These are phyloP conservation scores for Conops quadrifasciatus DNA, from an alignment of 2,888 invertebrate species.

Conservation along the genomic window DNA sequence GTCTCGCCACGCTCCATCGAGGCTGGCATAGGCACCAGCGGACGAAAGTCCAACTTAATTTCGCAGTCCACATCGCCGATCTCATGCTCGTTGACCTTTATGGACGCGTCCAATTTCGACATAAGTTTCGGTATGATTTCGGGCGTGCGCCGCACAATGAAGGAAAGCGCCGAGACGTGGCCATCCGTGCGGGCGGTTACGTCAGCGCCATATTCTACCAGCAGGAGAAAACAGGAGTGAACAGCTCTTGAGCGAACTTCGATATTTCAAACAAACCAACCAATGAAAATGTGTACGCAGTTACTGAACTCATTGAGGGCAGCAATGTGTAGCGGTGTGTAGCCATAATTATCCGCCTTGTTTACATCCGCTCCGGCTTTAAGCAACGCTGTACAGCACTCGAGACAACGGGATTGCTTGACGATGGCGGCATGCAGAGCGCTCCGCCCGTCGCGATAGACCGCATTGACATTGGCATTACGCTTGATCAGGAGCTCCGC, in stretches of 20 bases:
- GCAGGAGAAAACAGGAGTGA: neutral
- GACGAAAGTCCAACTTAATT: constrained; percentile 73
- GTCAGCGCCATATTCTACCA: constrained; percentile 78
- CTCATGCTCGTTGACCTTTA: constrained; percentile 83
- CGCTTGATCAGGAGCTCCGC: constrained; percentile 75
- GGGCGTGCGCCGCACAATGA: constrained; percentile 85
- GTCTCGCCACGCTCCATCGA: constrained; percentile 73
- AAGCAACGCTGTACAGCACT: constrained; percentile 74
- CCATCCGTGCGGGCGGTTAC: constrained; percentile 83
- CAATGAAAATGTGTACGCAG: constrained; percentile 76
- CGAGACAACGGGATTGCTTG: constrained; percentile 74
- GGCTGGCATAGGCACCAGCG: constrained; percentile 71
- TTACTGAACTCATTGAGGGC: constrained; percentile 83
- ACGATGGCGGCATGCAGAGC: constrained; percentile 84
- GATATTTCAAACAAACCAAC: constrained; percentile 56
- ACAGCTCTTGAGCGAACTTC: neutral
- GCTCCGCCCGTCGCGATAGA: constrained; percentile 79
- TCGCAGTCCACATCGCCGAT: constrained; percentile 88
- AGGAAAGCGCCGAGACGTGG: constrained; percentile 80
- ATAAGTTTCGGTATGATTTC: constrained; percentile 79
- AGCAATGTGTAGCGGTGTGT: constrained; percentile 83
- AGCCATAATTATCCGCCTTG: constrained; percentile 81
- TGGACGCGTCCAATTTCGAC: constrained; percentile 77
- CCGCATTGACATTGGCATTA: constrained; percentile 73
- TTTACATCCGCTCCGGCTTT: constrained; percentile 78